Percentiles rank a stretch among this genome's conserved stretches.
Conservation (phyloP, 1,140 invertebrate genomes). For the Conus ventricosus region DNA sequence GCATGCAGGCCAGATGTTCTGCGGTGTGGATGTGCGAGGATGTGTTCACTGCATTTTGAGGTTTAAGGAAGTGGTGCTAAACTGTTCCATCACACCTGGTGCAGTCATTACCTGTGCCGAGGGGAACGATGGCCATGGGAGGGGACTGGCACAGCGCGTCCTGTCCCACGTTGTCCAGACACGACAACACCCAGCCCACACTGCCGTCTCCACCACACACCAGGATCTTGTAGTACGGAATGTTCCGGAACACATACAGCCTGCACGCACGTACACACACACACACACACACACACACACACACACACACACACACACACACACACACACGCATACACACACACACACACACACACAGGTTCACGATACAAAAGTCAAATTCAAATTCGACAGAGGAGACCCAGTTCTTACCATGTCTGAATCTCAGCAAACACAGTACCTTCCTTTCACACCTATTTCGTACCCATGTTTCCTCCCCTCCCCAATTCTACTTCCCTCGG, state of each 20-base stretch:
- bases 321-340: neutral
- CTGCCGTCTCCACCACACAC: constrained; percentile 99
- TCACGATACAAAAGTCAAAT: too few relatives aligned
- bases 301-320: neutral
- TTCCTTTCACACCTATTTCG: too few relatives aligned
- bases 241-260: constrained; percentile 98
- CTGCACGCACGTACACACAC: constrained; percentile 74
- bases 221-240: constrained; percentile 98
- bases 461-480: too few relatives aligned
- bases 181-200: constrained; percentile 99
- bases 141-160: constrained; percentile 99
- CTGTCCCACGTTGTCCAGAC: constrained; percentile 87
- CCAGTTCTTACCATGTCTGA: neutral
- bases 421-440: too few relatives aligned
- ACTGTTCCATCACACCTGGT: too few relatives aligned
- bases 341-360: neutral
- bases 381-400: too few relatives aligned
- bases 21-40: too few relatives aligned
- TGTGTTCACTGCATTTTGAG: too few relatives aligned
- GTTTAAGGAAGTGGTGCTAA: too few relatives aligned
- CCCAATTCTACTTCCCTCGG: too few relatives aligned
- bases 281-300: constrained; percentile 20
- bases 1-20: too few relatives aligned
- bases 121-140: constrained; percentile 98
- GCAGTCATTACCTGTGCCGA: constrained; percentile 87